These are phyloP conservation scores for Hirundo rustica DNA, from an alignment of 2,797 vertebrate genomes.

Conservation along the genomic window DNA sequence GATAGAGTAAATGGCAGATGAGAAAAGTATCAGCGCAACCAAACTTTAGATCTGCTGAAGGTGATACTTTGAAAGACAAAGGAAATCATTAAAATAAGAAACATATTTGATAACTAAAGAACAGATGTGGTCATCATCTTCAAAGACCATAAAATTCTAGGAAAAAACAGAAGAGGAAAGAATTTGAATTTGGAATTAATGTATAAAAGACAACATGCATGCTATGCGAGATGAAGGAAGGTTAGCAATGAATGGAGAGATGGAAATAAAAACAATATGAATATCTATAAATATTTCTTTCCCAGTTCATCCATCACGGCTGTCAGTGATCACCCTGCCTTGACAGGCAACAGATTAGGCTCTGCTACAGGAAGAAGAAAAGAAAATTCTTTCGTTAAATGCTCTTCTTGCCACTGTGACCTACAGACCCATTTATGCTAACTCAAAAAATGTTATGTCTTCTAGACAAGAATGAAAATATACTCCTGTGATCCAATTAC, in stretches of 20 bases:
- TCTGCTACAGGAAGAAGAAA: not conserved
- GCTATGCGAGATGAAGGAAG: slow-evolving; percentile 15
- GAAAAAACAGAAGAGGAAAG: slow-evolving; percentile 2
- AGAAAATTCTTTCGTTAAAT: not conserved
- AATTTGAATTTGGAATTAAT: slow-evolving; percentile 41
- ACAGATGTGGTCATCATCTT: slow-evolving; percentile 58
- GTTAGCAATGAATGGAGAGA: not conserved
- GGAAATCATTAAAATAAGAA: slow-evolving; percentile 64
- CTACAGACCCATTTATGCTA: not conserved
- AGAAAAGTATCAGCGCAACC: not conserved
- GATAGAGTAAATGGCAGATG: not conserved
- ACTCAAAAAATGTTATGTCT: not conserved
- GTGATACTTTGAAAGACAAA: slow-evolving; percentile 39
- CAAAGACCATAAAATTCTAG: slow-evolving; percentile 35
- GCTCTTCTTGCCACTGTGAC: not conserved
- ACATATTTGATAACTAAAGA: slow-evolving; percentile 57
- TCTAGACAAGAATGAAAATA: not conserved
- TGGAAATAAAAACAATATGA: slow-evolving; percentile 58
- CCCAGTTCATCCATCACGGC: not conserved
- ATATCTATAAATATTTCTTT: slow-evolving; percentile 56
- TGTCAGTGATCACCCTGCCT: slow-evolving; percentile 18
- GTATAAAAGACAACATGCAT: not conserved
- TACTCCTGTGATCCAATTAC: not conserved
- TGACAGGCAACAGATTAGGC: slow-evolving; percentile 5
- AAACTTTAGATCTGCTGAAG: slow-evolving; percentile 12